Base-by-base conservation (phyloP, 2,888 invertebrate genomes). In the Pilophorus perplexus region DNA sequence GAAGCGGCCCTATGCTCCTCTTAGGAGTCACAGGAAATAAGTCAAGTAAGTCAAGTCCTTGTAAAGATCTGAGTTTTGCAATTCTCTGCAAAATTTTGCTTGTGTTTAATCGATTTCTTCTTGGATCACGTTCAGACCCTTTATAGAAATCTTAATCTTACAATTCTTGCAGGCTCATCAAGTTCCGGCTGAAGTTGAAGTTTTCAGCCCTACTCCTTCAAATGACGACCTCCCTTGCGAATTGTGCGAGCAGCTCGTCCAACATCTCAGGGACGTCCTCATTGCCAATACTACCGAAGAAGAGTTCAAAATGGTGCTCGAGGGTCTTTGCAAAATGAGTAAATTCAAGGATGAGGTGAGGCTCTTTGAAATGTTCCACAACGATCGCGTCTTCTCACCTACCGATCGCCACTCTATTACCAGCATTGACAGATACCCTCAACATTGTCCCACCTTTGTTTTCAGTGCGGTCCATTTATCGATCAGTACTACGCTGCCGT, bases 211-310 rank as follows among this genome's bases (percentile, higher is more conserved):
- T 27, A 46, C 12, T 14, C 42, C 62, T 3, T 1, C 28, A 10
- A 48, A 38, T 23, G 84, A 85, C 72, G 85, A 87, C 74, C 81
- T 90, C 59, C 86, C 91, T 0, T 93, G 94, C 76, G 88, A 92
- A 73, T 81, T 94, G 65, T 94, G 93, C 77, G 85, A 90, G 73
- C 89, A 91, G 76, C 78, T 94, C 55, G 87, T 93, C 0, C 79
- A 80, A 20, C 92, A 93, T 77, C 79, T 93, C 71, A 84, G 86
- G 69, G 89, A 93, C 75, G 80, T 91, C 4, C 77, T 94, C 22
- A 81, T 90, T 25, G 87, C 93, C 16, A 92, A 93, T 75, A 91
- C 93, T 0, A 92, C 94, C 0, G 88, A 89, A 76, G 73, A 79
- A 0, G 90, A 93, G 78, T 93, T 93, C 78, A 83, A 88, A 76